Percentiles rank a stretch among this genome's conserved stretches.
Evolutionary conservation across 2,113 vertebrate genomes (phyloP).

Genomic region (Aix galericulata): DNA sequence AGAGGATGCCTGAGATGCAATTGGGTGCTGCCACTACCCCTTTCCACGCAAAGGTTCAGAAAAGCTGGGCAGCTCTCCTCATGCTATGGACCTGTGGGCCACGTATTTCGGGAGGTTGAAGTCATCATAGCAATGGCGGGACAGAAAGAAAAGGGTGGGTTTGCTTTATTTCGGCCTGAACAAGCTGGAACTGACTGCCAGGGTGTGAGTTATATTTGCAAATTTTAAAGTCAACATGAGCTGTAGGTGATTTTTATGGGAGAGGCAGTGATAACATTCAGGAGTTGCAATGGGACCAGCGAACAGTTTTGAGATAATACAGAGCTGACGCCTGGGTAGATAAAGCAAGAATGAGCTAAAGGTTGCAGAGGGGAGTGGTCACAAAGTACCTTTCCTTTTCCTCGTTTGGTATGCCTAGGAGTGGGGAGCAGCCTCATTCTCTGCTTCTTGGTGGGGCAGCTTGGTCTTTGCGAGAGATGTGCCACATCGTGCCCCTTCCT

Average conservation of each 20-base stretch:
- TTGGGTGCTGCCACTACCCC: accelerated
- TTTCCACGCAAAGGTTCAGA: background rate
- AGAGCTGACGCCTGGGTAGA: conserved; percentile 18
- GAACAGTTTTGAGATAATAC: conserved; percentile 35
- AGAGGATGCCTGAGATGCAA: background rate
- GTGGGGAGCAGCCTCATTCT: background rate
- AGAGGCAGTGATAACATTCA: conserved; percentile 72
- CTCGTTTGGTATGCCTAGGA: background rate
- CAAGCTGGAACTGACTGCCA: conserved; percentile 1
- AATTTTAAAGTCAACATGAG: conserved; percentile 55
- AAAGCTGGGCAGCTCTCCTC: background rate
- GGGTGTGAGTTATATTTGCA: conserved; percentile 69
- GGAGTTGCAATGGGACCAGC: conserved; percentile 35
- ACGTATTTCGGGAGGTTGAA: background rate
- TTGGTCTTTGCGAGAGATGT: background rate
- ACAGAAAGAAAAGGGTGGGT: background rate
- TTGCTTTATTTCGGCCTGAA: background rate
- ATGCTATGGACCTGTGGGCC: background rate
- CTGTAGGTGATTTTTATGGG: conserved; percentile 41
- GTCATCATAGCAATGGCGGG: background rate
- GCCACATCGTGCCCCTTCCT: background rate
- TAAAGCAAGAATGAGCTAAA: conserved; percentile 47
- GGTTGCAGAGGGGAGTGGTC: background rate
- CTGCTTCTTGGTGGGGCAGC: background rate
- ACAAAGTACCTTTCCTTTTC: background rate